Evolutionary conservation across 2,888 invertebrate genomes (phyloP), one percentile per base, ranked within the genome.

Genomic region (Zaprionus lineosus): DNA sequence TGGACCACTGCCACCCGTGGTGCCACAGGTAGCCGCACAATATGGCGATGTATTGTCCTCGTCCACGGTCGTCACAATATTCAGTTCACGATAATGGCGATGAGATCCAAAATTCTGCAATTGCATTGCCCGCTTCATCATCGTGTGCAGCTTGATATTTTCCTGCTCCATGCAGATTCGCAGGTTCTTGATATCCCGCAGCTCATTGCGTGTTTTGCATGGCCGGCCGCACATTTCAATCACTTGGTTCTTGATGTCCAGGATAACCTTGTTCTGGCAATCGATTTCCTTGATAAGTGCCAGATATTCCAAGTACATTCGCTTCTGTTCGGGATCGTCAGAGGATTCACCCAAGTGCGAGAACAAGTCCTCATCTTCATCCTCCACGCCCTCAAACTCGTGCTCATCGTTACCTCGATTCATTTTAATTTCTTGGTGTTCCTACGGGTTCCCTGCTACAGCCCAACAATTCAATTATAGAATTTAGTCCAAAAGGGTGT

Each of bases 81-180:
- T 73, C 16, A 90, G 67, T 40, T 85, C 86, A 2, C 69, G 74
- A 53, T 88, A 89, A 19, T 70, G 79, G 0, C 85, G 76, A 18
- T 66, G 83, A 0, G 89, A 89, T 9, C 88, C 84, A 18, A 77
- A 84, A 33, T 88, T 87, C 62, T 89, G 89, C 59, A 90, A 69
- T 29, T 75, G 47, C 6, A 88, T 78, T 0, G 88, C 88, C 6
- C 72, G 76, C 6, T 72, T 78, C 57, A 88, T 78, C 59, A 89
- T 82, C 11, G 78, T 82, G 9, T 79, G 84, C 2, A 89, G 56
- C 57, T 89, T 90, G 0, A 86, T 63, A 44, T 87, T 87, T 65
- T 90, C 90, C 34, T 82, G 84, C 51, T 89, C 88, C 82, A 88
- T 85, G 50, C 86, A 88, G n/a, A 78, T 75, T 11, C 86, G 74